Evolutionary conservation across 2,797 vertebrate genomes (phyloP), one percentile per base, ranked within the genome.

Genomic region (Pagetopsis macropterus): DNA sequence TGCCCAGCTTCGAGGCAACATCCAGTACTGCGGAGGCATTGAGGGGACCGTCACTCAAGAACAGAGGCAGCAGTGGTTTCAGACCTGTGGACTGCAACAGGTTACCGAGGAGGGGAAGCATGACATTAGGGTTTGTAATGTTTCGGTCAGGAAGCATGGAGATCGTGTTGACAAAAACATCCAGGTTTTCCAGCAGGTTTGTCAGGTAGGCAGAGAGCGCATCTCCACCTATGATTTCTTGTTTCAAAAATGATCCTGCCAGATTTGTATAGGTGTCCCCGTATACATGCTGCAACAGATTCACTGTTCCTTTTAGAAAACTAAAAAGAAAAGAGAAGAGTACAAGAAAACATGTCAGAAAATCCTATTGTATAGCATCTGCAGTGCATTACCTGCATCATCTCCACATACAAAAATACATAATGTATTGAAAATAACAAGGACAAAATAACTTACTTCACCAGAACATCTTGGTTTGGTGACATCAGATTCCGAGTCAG

Each of bases 231-330:
- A 76, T 44, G 52, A 88, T 67, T 51, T 78, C 62, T 21, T 87
- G 3, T 49, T 73, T 74, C 65, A 87, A 49, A 64, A 55, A 66
- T 55, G 59, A 64, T 67, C 61, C 46, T 37, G 65, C 16, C 74
- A 54, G 27, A 46, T 65, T 31, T 64, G 40, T 80, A 37, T 74
- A 84, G 31, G 70, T 27, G 48, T 87, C 64, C 3, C 80, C 68
- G 13, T 89, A 94, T 12, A 89, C 16, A 46, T 81, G 48, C 65
- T 94, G 87, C 41, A 95, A 59, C 52, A 95, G 65, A 78, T 70
- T 79, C 41, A 91, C 68, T 16, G 86, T 79, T 81, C 93, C 94
- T 79, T 92, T 90, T 64, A 95, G 84, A 68, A 2, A 82, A 59
- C 95, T 95, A 60, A 7, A 60, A 27, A 84, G 21, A 86, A 44